These are phyloP conservation scores for Silurus glanis DNA, from an alignment of 2,113 vertebrate genomes.

Conservation along the genomic window DNA sequence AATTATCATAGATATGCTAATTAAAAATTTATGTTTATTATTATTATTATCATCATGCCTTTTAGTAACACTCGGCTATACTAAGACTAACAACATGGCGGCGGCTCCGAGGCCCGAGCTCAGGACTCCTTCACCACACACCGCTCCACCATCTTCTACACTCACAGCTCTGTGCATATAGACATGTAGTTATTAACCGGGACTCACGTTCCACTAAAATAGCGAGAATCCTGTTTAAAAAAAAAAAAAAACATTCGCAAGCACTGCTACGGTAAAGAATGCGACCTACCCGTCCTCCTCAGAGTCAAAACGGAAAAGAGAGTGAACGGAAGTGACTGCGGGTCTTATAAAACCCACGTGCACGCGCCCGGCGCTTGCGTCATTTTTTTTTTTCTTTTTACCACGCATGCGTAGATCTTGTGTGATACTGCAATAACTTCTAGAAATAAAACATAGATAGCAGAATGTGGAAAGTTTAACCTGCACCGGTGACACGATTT, in stretches of 20 bases:
- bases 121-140: not conserved
- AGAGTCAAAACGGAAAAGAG: constrained; percentile 72
- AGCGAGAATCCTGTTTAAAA: accelerated
- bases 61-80: not conserved
- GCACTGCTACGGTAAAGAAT: accelerated
- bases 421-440: not conserved
- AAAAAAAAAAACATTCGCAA: accelerated
- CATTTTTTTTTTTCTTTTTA: too few species aligned
- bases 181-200: accelerated
- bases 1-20: too few species aligned
- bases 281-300: constrained; percentile 49
- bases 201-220: accelerated
- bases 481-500: not conserved
- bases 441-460: too few species aligned
- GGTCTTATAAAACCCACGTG: not conserved
- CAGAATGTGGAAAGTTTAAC: not conserved
- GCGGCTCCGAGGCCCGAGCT: not conserved
- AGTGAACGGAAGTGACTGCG: not conserved
- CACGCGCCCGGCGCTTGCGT: not conserved
- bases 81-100: not conserved
- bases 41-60: not conserved
- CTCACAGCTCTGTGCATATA: too few species aligned
- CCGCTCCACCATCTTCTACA: not conserved
- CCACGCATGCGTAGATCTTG: not conserved
- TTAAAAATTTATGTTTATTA: not conserved